Base-by-base conservation (phyloP, 2,888 invertebrate species). In the Hesperia comma region DNA sequence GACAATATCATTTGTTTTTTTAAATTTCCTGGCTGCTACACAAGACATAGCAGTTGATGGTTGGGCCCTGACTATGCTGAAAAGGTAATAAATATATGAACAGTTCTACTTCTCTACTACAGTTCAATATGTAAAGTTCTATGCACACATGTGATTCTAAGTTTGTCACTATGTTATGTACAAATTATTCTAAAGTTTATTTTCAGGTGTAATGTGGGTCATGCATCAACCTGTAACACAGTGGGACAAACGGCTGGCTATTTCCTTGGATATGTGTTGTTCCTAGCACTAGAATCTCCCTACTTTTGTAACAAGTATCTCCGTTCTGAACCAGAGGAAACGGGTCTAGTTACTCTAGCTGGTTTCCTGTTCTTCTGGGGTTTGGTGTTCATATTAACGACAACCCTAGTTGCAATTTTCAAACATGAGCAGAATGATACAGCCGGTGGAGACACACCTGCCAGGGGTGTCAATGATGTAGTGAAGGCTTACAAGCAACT, bases 1-100 rank as follows among this genome's bases (percentile, higher is more conserved):
- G 32, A 99, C 99, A 0, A 80, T 94, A 14, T 93, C 98, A 68
- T 99, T 99, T 90, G 97, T 99, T 83, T 93, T 95, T 64, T 93
- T 99, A 3, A 99, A 99, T 82, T 99, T 99, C 80, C 93, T 99
- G 77, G 99, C 99, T 6, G 99, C 99, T 2, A 99, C 99, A 1
- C 99, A 99, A 92, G 99, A 99, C 86, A 99, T 99, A 79, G 99
- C 99, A 15, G 99, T 99, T 0, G 99, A 99, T 92, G 99, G 99
- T 21, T 99, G 99, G 99, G 99, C 99, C 0, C 93, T 99, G 12
- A 99, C 99, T 0, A 99, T 99, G 98, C 93, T 99, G 1, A 97
- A 98, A 80, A 96, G 98, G 95, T 98, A 81, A 72, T 46, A 33
- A 19, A 57, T 17, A 15, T 37, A 51, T 32, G 17, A 41, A n/a